Conservation (phyloP, 2,888 invertebrate genomes). For the Aspidapion aeneum region DNA sequence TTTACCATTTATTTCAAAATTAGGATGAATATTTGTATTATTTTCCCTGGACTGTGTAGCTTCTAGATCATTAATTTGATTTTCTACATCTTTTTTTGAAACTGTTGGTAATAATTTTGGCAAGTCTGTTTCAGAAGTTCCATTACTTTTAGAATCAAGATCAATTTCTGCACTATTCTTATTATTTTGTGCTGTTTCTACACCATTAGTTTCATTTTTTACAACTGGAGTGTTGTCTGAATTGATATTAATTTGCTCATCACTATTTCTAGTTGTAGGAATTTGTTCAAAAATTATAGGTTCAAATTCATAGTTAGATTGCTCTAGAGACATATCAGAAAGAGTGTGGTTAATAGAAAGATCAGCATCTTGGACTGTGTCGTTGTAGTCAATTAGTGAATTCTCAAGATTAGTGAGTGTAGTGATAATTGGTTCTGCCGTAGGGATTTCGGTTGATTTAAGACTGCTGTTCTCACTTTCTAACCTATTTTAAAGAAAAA, state of each 20-base stretch:
- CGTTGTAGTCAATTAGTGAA: neutral
- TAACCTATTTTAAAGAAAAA: conserved; percentile 32
- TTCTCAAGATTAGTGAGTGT: neutral
- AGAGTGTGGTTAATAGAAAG: neutral
- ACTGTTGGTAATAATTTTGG: no score
- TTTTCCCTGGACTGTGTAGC: neutral
- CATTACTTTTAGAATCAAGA: neutral
- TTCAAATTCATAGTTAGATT: neutral
- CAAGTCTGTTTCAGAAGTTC: no score
- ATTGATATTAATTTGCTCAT: neutral
- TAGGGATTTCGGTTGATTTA: conserved; percentile 28
- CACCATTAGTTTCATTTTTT: neutral
- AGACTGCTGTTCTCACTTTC: conserved; percentile 28
- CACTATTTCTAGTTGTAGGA: neutral
- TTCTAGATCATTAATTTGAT: neutral
- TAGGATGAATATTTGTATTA: neutral
- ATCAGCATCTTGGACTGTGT: neutral
- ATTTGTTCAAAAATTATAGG: neutral
- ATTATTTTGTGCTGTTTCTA: no score
- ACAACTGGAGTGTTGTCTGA: neutral
- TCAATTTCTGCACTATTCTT: neutral
- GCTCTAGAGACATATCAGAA: conserved; percentile 18
- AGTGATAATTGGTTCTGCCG: conserved; percentile 21
- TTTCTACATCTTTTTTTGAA: neutral
- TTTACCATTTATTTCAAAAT: neutral